A percentile compares a stretch with the other conserved stretches of the same genome.
These are phyloP conservation scores for Telmatherina bonti DNA, from an alignment of 2,797 vertebrate genomes.

Conservation along the genomic window DNA sequence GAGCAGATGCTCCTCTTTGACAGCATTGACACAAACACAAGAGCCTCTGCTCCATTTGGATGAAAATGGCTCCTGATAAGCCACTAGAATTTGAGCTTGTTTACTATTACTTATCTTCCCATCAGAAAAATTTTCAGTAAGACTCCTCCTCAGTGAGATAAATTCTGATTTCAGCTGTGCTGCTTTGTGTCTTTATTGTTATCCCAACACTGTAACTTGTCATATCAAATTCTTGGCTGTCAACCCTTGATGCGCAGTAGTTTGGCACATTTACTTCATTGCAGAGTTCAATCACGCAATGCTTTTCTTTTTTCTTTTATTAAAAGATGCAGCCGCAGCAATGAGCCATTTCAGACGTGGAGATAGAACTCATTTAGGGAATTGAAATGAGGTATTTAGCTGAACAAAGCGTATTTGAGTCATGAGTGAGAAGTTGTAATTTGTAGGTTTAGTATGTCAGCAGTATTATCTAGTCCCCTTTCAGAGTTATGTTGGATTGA, in stretches of 20 bases:
- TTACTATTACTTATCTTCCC: constrained; percentile 43
- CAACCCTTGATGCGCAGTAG: not conserved
- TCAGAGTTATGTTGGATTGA: constrained; percentile 20
- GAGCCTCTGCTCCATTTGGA: constrained; percentile 45
- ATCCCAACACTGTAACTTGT: constrained; percentile 12
- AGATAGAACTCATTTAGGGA: constrained; percentile 43
- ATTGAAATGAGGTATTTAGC: constrained; percentile 56
- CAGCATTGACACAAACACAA: constrained; percentile 63
- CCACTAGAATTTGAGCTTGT: constrained; percentile 40
- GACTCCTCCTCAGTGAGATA: constrained; percentile 27
- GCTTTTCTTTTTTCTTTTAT: not conserved
- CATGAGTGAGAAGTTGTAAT: constrained; percentile 46
- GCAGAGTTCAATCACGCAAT: constrained; percentile 22
- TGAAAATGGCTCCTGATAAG: constrained; percentile 62
- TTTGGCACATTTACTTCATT: constrained; percentile 27
- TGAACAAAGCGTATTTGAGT: constrained; percentile 47
- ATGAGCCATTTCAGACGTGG: constrained; percentile 34
- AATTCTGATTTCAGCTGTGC: constrained; percentile 32
- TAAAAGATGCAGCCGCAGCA: constrained; percentile 21
- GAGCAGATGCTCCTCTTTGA: constrained; percentile 64
- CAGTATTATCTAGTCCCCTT: constrained; percentile 24
- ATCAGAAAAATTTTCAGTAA: constrained; percentile 25
- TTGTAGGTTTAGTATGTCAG: constrained; percentile 42
- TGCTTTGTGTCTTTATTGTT: constrained; percentile 5
- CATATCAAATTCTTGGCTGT: constrained; percentile 28